Evolutionary conservation across 2,797 vertebrate genomes (phyloP).

Genomic region (Moxostoma hubbsi): DNA sequence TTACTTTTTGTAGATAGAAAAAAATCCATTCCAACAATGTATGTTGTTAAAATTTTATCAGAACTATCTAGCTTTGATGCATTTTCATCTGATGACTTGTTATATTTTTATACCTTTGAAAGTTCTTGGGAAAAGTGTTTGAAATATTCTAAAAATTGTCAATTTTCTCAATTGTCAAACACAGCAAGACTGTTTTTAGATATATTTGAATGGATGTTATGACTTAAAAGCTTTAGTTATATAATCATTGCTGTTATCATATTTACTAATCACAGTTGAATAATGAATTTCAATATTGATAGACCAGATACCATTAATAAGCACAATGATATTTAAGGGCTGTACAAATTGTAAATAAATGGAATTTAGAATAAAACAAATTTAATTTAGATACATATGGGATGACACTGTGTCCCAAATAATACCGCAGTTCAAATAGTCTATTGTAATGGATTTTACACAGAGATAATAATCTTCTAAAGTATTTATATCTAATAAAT

Average conservation of each 20-base stretch:
- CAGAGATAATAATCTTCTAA: slow-evolving; percentile 41
- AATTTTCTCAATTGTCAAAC: too few relatives aligned
- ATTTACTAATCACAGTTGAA: slow-evolving; percentile 64
- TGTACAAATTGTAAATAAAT: slow-evolving; percentile 72
- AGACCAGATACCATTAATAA: slow-evolving; percentile 58
- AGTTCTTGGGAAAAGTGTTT: slow-evolving; percentile 55
- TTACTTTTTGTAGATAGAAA: slow-evolving; percentile 80
- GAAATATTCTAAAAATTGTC: slow-evolving; percentile 64
- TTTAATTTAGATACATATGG: slow-evolving; percentile 48
- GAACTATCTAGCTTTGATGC: slow-evolving; percentile 25
- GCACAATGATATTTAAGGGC: slow-evolving; percentile 67
- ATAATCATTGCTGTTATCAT: slow-evolving; percentile 67
- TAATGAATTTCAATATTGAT: slow-evolving; percentile 63
- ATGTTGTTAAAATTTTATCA: slow-evolving; percentile 53
- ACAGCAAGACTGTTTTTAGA: slow-evolving; percentile 54
- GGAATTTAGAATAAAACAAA: too few relatives aligned
- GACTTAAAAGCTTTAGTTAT: slow-evolving; percentile 68
- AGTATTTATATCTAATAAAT: slow-evolving; percentile 54
- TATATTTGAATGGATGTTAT: slow-evolving; percentile 64
- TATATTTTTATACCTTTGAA: slow-evolving; percentile 71
- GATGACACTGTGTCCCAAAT: slow-evolving; percentile 37
- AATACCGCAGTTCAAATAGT: slow-evolving; percentile 35
- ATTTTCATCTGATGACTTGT: slow-evolving; percentile 68
- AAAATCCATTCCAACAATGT: slow-evolving; percentile 72
- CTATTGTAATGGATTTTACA: slow-evolving; percentile 40